Conservation (phyloP, 2,797 vertebrate species). For the Sebastes taczanowskii region DNA sequence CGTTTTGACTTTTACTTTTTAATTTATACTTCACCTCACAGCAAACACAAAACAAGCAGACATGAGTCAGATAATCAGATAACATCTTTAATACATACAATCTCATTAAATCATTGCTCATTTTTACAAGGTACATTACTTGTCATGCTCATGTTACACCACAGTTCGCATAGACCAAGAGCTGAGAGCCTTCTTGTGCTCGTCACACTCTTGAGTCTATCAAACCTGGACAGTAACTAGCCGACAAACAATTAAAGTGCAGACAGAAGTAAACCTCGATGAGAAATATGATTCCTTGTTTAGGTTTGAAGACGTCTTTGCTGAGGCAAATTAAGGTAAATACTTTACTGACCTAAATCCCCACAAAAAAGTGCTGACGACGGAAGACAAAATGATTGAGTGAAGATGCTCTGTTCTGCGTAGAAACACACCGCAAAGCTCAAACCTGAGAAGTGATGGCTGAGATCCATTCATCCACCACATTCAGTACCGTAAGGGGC, state of each 20-base stretch:
- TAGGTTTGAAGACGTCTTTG: not conserved
- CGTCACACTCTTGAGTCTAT: not conserved
- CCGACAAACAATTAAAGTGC: constrained; percentile 65
- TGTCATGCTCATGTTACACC: not conserved
- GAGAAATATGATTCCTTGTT: constrained; percentile 1
- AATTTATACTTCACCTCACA: not conserved
- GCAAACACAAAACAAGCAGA: not conserved
- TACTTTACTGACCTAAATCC: not conserved
- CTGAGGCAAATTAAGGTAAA: not conserved
- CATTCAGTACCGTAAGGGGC: not conserved
- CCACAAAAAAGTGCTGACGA: not conserved
- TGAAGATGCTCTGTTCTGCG: not conserved
- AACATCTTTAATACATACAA: constrained; percentile 36
- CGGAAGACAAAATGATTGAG: not conserved
- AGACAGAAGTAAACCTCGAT: constrained; percentile 31
- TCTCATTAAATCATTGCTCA: constrained; percentile 22
- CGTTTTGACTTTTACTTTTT: not conserved
- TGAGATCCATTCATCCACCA: not conserved
- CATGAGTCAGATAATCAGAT: not conserved
- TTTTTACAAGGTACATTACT: constrained; percentile 12
- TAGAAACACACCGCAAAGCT: not conserved
- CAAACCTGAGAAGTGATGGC: not conserved
- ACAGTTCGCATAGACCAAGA: not conserved
- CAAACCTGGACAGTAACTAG: not conserved
- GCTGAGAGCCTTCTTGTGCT: not conserved